A percentile compares a stretch with the other conserved stretches of the same genome.
phyloP scores from a whole-genome alignment of 2,888 invertebrate genomes.

The Tromatobia lineatoria region DNA sequence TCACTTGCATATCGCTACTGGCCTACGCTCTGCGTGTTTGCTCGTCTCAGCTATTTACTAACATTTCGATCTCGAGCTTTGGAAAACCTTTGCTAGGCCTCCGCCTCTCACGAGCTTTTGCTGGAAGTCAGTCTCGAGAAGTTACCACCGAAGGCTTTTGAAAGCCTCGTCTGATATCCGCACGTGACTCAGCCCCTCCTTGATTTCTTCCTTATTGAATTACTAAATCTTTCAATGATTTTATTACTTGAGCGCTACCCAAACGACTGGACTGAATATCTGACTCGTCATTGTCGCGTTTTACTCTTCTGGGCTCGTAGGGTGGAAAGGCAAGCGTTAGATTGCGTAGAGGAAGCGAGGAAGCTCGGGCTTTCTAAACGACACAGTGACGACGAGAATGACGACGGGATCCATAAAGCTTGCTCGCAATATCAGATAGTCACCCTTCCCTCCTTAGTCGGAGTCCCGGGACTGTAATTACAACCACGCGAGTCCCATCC shows the following conservation, averaged over 20 bases:
- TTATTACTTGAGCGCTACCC: background rate
- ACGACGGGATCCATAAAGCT: slow-evolving; percentile 64
- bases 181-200: background rate
- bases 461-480: slow-evolving; percentile 66
- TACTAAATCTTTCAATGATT: slow-evolving; percentile 31
- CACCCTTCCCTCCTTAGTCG: slow-evolving; percentile 33
- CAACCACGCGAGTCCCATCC: slow-evolving; percentile 66
- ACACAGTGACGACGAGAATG: slow-evolving; percentile 32
- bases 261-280: slow-evolving; percentile 31
- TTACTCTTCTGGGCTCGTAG: background rate
- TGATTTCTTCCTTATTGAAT: slow-evolving; percentile 28
- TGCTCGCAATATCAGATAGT: slow-evolving; percentile 62
- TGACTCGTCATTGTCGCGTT: slow-evolving; percentile 50
- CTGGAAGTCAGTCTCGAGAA: background rate
- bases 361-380: slow-evolving; percentile 35
- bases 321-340: slow-evolving; percentile 66
- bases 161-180: background rate
- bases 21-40: slow-evolving; percentile 38
- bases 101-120: background rate
- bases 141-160: background rate
- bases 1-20: slow-evolving; percentile 63
- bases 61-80: slow-evolving; percentile 44
- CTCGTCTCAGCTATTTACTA: slow-evolving; percentile 66
- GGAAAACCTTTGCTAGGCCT: background rate
- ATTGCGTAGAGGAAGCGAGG: slow-evolving; percentile 52